These are phyloP conservation scores for Xyliphius kryptos DNA, from an alignment of 2,113 vertebrate species.

Conservation along the genomic window DNA sequence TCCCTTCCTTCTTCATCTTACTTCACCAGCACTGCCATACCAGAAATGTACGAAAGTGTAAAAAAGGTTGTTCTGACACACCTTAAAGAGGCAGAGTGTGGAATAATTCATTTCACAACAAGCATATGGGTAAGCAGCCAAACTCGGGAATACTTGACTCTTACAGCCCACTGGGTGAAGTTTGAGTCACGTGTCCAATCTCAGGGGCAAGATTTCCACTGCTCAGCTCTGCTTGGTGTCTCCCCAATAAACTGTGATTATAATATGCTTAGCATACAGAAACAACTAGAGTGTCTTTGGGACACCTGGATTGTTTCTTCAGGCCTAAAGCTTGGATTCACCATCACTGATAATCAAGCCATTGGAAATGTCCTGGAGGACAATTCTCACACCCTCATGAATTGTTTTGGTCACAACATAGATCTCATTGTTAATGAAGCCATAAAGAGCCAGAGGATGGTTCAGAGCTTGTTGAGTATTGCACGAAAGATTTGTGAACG, in stretches of 20 bases:
- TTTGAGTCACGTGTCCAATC: constrained; percentile 80
- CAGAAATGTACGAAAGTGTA: constrained; percentile 89
- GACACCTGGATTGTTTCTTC: constrained; percentile 87
- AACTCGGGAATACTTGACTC: constrained; percentile 89
- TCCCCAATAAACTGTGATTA: constrained; percentile 87
- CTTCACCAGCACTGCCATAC: constrained; percentile 92
- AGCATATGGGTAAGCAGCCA: constrained; percentile 93
- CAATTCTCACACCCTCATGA: constrained; percentile 76
- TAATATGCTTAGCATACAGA: constrained; percentile 79
- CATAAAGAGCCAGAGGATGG: constrained; percentile 96
- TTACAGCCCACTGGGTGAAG: constrained; percentile 91
- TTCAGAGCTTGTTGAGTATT: constrained; percentile 88
- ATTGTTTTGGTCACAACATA: constrained; percentile 88
- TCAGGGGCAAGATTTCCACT: constrained; percentile 84
- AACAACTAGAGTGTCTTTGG: constrained; percentile 92
- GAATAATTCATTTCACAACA: constrained; percentile 89
- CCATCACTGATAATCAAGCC: constrained; percentile 80
- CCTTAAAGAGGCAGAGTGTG: constrained; percentile 86
- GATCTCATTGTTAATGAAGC: constrained; percentile 89
- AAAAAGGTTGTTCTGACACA: constrained; percentile 80
- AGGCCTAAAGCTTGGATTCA: constrained; percentile 87
- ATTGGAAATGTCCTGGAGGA: constrained; percentile 81
- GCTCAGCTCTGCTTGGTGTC: constrained; percentile 85
- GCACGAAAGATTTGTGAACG: constrained; percentile 93
- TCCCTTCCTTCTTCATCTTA: constrained; percentile 81